Conservation (phyloP, 2,113 vertebrate genomes). For the Cyprinodon variegatus region DNA sequence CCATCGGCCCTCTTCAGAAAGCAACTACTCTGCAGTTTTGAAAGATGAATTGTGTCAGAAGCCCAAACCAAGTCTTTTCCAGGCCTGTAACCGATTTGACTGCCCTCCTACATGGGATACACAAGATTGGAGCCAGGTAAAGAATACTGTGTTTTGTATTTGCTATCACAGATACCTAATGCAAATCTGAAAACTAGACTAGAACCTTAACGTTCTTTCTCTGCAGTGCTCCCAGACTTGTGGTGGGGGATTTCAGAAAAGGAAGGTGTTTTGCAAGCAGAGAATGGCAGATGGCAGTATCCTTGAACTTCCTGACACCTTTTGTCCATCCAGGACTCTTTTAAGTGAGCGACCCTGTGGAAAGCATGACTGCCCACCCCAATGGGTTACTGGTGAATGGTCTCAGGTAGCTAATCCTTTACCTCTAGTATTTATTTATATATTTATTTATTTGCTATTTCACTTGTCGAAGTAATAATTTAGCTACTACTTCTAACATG, state of each 20-base stretch:
- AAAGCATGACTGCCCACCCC: conserved; percentile 83
- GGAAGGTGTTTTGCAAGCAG: conserved; percentile 87
- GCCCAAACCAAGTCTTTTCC: conserved; percentile 85
- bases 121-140: conserved; percentile 88
- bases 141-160: background rate
- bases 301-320: conserved; percentile 88
- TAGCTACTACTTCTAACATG: background rate
- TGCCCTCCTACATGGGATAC: conserved; percentile 93
- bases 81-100: conserved; percentile 94
- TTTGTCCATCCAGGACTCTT: conserved; percentile 82
- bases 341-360: conserved; percentile 81
- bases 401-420: conserved; percentile 82
- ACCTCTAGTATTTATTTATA: too few relatives aligned
- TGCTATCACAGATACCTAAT: background rate
- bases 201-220: conserved; percentile 19
- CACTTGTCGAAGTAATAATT: background rate
- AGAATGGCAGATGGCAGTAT: conserved; percentile 90
- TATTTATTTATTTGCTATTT: background rate
- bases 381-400: conserved; percentile 90
- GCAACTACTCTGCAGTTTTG: conserved; percentile 82
- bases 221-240: conserved; percentile 91
- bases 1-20: conserved; percentile 82
- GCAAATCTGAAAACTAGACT: background rate
- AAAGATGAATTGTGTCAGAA: conserved; percentile 84
- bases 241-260: conserved; percentile 84